Conservation (phyloP, 2,113 vertebrate species). For the Daboia siamensis region DNA sequence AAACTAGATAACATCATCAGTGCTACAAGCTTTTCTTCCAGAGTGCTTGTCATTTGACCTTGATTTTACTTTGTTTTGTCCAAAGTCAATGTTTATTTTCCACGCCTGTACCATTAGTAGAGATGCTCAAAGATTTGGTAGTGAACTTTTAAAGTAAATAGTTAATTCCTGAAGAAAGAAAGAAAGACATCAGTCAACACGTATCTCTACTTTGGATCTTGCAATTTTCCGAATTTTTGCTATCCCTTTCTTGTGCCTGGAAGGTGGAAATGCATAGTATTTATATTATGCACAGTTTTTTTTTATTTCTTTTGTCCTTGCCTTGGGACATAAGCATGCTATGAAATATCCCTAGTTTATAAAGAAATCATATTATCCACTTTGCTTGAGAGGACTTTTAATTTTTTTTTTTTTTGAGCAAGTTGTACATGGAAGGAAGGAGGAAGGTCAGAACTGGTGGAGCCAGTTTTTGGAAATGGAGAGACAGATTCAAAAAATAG, state of each 20-base stretch:
- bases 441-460: not conserved
- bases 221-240: not conserved
- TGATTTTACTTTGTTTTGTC: not conserved
- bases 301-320: not conserved
- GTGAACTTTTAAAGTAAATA: not conserved
- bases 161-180: not conserved
- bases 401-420: not conserved
- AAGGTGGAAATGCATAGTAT: not conserved
- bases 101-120: not conserved
- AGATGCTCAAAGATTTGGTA: not conserved
- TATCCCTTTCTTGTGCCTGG: not conserved
- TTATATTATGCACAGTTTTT: not conserved
- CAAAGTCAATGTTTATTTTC: not conserved
- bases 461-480: not conserved
- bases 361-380: not conserved
- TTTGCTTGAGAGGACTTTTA: not conserved
- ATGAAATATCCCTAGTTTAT: not conserved
- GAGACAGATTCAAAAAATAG: not conserved
- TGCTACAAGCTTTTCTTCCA: not conserved
- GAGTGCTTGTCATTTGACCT: not conserved
- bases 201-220: not conserved
- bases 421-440: not conserved
- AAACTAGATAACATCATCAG: too few relatives aligned
- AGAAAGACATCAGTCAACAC: not conserved
- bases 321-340: not conserved